Percentiles rank a stretch among this genome's conserved stretches.
These are phyloP conservation scores for Rhopalosiphum nymphaeae DNA, from an alignment of 2,888 invertebrate genomes.

Conservation along the genomic window DNA sequence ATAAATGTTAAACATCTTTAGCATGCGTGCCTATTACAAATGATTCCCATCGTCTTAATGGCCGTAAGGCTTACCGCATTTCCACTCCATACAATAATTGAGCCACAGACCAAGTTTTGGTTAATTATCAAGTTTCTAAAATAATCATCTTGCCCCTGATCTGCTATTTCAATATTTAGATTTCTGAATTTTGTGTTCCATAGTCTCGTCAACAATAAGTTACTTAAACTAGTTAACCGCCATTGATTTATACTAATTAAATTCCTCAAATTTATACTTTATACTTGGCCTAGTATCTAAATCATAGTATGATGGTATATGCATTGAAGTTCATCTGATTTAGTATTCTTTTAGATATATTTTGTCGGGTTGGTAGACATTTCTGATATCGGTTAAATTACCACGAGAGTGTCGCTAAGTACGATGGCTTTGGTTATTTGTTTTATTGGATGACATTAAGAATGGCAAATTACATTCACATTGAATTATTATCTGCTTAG, in stretches of 20 bases:
- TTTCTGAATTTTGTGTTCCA: background rate
- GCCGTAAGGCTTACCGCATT: background rate
- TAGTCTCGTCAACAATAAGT: background rate
- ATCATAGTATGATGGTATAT: no score
- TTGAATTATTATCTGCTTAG: background rate
- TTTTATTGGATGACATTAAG: no score
- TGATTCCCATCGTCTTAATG: background rate
- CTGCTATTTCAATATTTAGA: background rate
- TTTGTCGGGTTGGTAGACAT: no score
- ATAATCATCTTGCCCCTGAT: background rate
- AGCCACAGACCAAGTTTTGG: background rate
- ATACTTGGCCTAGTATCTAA: no score
- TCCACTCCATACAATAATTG: background rate
- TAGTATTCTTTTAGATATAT: no score
- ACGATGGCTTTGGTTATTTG: no score
- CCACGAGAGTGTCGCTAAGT: no score
- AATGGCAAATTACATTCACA: background rate
- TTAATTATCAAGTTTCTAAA: conserved; percentile 10
- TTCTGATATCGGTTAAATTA: no score
- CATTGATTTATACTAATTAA: no score
- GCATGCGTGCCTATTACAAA: background rate
- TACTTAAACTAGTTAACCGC: background rate
- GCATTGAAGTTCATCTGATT: no score
- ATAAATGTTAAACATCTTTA: background rate
- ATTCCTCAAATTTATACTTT: no score